Conservation (phyloP, 2,797 vertebrate genomes). For the Chloroceryle inda region DNA sequence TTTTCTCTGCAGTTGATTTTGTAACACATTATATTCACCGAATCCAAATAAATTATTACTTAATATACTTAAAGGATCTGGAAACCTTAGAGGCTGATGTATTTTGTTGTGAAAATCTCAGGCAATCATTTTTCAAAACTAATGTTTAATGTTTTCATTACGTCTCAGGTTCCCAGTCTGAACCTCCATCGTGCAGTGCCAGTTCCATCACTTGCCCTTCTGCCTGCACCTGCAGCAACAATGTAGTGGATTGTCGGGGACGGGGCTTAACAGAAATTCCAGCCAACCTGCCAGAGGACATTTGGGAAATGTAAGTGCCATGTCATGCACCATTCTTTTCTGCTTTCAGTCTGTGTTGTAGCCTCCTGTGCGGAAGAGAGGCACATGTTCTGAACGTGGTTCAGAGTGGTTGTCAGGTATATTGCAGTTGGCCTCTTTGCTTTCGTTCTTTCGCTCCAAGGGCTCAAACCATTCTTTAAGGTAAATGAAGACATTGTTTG, state of each 20-base stretch:
- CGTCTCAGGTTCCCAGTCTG: slow-evolving; percentile 84
- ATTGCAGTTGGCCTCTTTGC: not conserved
- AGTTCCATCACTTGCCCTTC: slow-evolving; percentile 91
- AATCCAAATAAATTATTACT: not conserved
- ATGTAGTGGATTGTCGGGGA: slow-evolving; percentile 95
- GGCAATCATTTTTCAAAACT: not conserved
- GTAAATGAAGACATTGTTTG: not conserved
- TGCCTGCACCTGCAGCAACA: slow-evolving; percentile 95
- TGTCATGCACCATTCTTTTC: not conserved
- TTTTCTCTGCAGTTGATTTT: not conserved
- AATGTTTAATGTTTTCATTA: not conserved
- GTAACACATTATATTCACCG: not conserved
- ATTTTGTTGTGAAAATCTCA: not conserved
- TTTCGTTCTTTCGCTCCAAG: not conserved
- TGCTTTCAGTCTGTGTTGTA: rapidly evolving
- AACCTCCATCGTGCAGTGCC: slow-evolving; percentile 89
- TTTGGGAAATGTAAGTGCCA: slow-evolving; percentile 94
- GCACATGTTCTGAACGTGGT: rapidly evolving
- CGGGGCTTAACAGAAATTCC: slow-evolving; percentile 94
- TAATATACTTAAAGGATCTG: not conserved
- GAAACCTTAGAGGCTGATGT: not conserved
- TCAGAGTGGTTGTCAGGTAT: not conserved
- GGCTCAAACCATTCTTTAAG: not conserved
- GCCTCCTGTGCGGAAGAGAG: not conserved
- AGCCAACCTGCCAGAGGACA: slow-evolving; percentile 93